Evolutionary conservation across 2,113 vertebrate genomes (phyloP).

Genomic region (Laticauda colubrina): DNA sequence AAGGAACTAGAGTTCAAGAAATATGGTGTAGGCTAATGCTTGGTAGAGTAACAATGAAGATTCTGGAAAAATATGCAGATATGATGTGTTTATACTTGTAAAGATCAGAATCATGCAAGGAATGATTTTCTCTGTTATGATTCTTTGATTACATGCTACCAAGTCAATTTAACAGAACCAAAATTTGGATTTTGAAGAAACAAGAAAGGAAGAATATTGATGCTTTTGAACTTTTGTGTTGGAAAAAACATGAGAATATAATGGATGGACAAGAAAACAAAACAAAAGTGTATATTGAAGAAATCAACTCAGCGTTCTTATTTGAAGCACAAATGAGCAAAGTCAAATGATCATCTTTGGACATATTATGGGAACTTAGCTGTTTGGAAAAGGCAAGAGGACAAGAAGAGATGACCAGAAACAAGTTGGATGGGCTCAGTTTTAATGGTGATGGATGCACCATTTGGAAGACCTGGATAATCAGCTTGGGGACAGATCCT

Average conservation of each 20-base stretch:
- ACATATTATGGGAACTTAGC: not conserved
- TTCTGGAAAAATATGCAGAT: not conserved
- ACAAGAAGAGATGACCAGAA: not conserved
- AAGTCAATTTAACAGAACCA: not conserved
- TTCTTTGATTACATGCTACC: not conserved
- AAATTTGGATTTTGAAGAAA: not conserved
- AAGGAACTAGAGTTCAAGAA: not conserved
- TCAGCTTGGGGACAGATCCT: not conserved
- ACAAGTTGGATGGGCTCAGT: not conserved
- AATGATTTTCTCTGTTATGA: not conserved
- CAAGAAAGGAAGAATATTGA: not conserved
- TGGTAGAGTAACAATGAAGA: not conserved
- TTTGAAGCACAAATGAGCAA: not conserved
- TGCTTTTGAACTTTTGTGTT: not conserved
- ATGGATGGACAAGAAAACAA: not conserved
- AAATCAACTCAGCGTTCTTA: not conserved
- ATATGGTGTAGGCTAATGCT: not conserved
- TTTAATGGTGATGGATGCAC: not conserved
- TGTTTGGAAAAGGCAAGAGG: not conserved
- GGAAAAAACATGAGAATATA: not conserved
- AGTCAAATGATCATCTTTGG: not conserved
- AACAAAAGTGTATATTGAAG: not conserved
- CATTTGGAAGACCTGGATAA: not conserved
- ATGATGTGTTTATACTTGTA: not conserved
- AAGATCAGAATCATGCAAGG: not conserved